phyloP scores from a whole-genome alignment of 2,888 invertebrate species.

The Drosophila incognita region DNA sequence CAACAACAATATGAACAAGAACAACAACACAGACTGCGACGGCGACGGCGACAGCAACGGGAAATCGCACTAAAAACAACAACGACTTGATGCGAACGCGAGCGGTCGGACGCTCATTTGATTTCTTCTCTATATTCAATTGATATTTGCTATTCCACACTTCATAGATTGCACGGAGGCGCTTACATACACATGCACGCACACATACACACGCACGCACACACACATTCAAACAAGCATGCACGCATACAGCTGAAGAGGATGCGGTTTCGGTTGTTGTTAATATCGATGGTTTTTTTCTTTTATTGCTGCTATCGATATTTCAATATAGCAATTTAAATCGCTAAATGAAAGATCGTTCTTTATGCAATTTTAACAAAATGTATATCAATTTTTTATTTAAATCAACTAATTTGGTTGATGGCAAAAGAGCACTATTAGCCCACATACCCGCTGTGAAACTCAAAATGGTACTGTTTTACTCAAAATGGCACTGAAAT shows the following conservation, averaged over 20 bases:
- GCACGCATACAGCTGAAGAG: constrained; percentile 49
- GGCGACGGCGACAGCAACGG: constrained; percentile 15
- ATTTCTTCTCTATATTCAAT: constrained; percentile 59
- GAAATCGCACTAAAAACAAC: constrained; percentile 17
- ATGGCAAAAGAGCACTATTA: neutral
- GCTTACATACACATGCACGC: constrained; percentile 40
- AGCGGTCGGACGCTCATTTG: constrained; percentile 44
- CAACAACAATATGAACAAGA: constrained; percentile 22
- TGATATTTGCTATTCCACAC: constrained; percentile 62
- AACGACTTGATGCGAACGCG: constrained; percentile 24
- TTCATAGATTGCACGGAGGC: constrained; percentile 60
- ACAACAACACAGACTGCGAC: constrained; percentile 10
- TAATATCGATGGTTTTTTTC: constrained; percentile 33
- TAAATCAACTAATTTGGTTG: neutral
- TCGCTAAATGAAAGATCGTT: fast-evolving
- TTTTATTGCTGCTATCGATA: constrained; percentile 31
- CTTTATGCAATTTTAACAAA: neutral
- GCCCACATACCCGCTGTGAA: constrained; percentile 12
- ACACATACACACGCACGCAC: constrained; percentile 7
- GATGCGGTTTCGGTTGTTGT: constrained; percentile 38
- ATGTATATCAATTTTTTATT: neutral
- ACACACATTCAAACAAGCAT: constrained; percentile 3
- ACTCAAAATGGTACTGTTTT: constrained; percentile 17
- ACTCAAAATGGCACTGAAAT: constrained; percentile 11
- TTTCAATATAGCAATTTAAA: neutral